Percentiles rank a stretch among this genome's conserved stretches.
Evolutionary conservation across 2,797 vertebrate genomes (phyloP).

Genomic region (Lepilemur ruficaudatus): DNA sequence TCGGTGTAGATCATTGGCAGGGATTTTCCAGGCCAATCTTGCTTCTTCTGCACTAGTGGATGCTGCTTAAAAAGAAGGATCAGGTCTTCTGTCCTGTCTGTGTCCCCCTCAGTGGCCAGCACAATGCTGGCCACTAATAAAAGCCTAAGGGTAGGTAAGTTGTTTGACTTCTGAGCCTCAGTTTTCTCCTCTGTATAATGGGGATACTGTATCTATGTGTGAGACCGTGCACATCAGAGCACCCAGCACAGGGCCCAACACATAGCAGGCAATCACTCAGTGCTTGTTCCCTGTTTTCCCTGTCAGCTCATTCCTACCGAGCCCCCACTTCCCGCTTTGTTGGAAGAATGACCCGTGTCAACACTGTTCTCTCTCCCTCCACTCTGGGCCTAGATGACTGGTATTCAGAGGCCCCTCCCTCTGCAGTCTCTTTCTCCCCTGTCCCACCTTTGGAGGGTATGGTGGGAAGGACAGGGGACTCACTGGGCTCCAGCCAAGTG

Average conservation of each 20-base stretch:
- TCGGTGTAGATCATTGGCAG: rapidly evolving
- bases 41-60: rapidly evolving
- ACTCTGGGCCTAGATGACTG: neutral
- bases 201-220: neutral
- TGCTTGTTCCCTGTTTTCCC: neutral
- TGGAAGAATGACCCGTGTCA: neutral
- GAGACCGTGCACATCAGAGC: neutral
- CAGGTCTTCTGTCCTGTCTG: neutral
- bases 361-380: too few relatives aligned
- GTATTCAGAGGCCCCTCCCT: neutral
- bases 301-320: neutral
- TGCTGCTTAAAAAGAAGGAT: neutral
- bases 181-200: neutral
- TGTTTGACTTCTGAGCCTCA: neutral
- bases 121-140: too few relatives aligned
- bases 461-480: neutral
- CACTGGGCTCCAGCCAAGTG: neutral
- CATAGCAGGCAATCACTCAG: rapidly evolving
- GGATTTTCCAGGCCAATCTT: neutral
- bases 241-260: neutral
- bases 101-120: neutral
- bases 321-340: neutral
- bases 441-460: neutral
- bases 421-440: neutral
- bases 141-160: neutral